A percentile compares a stretch with the other conserved stretches of the same genome.
Evolutionary conservation across 53 echinoderm and acorn worm genomes (phyloP).

Genomic region (Holothuria scabra): DNA sequence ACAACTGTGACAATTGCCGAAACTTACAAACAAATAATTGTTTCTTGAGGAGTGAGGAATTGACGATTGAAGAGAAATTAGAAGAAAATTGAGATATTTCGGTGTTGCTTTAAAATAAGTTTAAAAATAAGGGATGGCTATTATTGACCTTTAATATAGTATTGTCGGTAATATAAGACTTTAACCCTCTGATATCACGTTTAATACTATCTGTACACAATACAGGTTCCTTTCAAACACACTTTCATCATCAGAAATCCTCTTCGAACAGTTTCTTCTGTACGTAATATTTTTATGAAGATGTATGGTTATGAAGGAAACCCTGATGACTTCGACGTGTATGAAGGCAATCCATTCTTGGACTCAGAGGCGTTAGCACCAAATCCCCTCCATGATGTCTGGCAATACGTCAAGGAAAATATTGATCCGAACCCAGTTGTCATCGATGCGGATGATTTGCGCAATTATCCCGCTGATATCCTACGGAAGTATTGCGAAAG

Average conservation of each 20-base stretch:
- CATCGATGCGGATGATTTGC: constrained; percentile 31
- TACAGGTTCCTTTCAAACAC: constrained; percentile 10
- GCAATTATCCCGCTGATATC: not conserved
- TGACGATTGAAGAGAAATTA: too few relatives aligned
- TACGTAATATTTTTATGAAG: not conserved
- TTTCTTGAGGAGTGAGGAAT: too few relatives aligned
- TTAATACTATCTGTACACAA: too few relatives aligned
- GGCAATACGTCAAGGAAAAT: constrained; percentile 24
- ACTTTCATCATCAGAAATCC: constrained; percentile 30
- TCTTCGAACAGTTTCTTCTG: not conserved
- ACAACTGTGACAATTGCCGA: too few relatives aligned
- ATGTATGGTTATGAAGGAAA: constrained; percentile 14
- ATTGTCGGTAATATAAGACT: too few relatives aligned
- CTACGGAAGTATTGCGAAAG: constrained; percentile 17
- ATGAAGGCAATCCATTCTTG: not conserved
- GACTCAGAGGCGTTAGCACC: not conserved
- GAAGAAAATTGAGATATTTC: too few relatives aligned
- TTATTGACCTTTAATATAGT: too few relatives aligned
- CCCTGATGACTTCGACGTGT: not conserved
- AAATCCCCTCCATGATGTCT: not conserved
- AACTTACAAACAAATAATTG: too few relatives aligned
- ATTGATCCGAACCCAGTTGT: constrained; percentile 20
- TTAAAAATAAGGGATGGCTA: too few relatives aligned
- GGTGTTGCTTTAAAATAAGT: too few relatives aligned
- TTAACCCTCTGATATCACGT: too few relatives aligned